These are phyloP conservation scores for Orientallactaga sibirica DNA, from an alignment of 2,797 vertebrate genomes.

Conservation along the genomic window DNA sequence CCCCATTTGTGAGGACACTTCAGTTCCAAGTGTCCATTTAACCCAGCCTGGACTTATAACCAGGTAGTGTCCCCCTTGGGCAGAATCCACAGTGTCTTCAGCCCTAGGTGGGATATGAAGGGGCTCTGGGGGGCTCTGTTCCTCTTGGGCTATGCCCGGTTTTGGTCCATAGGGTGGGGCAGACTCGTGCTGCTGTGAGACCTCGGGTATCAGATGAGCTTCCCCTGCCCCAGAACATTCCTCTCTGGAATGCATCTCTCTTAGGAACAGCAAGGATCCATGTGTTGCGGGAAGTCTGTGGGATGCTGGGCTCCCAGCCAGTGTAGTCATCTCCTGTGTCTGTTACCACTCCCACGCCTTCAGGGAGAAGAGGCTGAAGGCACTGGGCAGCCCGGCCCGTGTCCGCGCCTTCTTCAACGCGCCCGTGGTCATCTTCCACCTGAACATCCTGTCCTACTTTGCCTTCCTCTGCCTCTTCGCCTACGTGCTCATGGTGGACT, in stretches of 20 bases:
- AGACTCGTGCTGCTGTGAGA: neutral
- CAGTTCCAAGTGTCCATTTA: neutral
- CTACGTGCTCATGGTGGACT: slow-evolving; percentile 95
- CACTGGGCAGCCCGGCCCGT: slow-evolving; percentile 83
- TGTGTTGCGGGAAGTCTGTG: neutral
- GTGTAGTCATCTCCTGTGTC: rapidly evolving
- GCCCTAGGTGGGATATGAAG: neutral
- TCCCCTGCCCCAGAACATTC: neutral
- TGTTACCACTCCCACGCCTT: rapidly evolving
- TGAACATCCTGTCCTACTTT: slow-evolving; percentile 95
- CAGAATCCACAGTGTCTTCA: neutral
- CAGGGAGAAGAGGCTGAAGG: slow-evolving; percentile 85
- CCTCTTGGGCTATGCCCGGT: no score
- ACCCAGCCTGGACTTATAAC: neutral
- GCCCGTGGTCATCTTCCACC: slow-evolving; percentile 93
- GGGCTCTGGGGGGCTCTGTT: no score
- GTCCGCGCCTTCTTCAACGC: slow-evolving; percentile 89
- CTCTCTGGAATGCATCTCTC: rapidly evolving
- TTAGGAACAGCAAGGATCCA: rapidly evolving
- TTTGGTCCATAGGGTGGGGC: neutral
- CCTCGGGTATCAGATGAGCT: neutral
- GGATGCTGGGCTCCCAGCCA: neutral
- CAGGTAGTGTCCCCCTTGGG: no score
- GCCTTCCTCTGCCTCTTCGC: slow-evolving; percentile 96
- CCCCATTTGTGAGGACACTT: neutral